Evolutionary conservation across 2,113 vertebrate species (phyloP).

Genomic region (Pontoporia blainvillei): DNA sequence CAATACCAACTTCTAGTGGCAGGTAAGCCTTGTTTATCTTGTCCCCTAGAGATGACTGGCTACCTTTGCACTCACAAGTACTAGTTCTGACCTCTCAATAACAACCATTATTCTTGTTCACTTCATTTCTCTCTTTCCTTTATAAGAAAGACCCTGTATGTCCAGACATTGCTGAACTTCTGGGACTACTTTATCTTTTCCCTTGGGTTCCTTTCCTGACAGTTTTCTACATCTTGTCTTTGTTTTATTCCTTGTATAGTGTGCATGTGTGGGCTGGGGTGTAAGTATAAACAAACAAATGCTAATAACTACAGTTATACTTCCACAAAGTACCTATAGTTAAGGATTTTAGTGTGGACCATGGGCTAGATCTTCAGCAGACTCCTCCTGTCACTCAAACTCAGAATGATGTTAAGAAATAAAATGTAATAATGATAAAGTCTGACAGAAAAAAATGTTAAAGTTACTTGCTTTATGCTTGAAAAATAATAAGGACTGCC

Average conservation of each 20-base stretch:
- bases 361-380: not conserved
- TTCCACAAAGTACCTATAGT: not conserved
- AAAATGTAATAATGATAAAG: not conserved
- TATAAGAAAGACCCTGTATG: not conserved
- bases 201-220: not conserved
- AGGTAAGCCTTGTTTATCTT: too few relatives aligned
- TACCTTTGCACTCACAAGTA: not conserved
- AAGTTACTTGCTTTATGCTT: not conserved
- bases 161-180: not conserved
- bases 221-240: not conserved
- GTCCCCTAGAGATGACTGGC: not conserved
- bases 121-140: too few relatives aligned
- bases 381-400: not conserved
- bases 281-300: not conserved
- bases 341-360: not conserved
- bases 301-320: not conserved
- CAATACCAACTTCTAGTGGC: not conserved
- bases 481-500: not conserved
- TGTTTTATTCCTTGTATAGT: not conserved
- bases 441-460: not conserved
- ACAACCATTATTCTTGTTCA: too few relatives aligned
- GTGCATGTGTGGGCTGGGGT: accelerated
- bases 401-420: not conserved
- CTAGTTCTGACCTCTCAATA: not conserved
- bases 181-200: too few relatives aligned